phyloP scores from a whole-genome alignment of 2,113 vertebrate genomes.

The Myrmecobius fasciatus region DNA sequence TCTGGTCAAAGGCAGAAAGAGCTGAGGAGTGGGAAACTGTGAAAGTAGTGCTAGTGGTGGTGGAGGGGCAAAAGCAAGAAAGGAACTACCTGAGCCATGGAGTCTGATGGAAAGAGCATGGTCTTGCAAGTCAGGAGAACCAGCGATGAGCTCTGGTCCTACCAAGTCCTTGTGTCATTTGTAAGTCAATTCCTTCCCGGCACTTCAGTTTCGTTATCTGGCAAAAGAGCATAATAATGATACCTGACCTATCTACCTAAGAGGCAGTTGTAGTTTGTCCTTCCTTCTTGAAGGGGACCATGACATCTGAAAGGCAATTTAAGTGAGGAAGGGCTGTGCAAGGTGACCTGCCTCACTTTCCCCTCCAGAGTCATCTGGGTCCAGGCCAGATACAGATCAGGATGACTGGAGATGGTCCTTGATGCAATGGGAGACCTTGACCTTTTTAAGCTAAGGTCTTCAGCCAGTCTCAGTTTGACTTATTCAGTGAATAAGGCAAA shows the following conservation, averaged over 20 bases:
- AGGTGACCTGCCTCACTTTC: too few species aligned
- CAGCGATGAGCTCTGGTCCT: not conserved
- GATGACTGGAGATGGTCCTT: too few species aligned
- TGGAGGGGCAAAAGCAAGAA: not conserved
- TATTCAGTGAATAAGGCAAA: too few species aligned
- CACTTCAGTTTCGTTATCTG: not conserved
- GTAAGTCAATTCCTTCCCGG: not conserved
- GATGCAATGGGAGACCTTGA: too few species aligned
- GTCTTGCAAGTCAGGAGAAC: not conserved
- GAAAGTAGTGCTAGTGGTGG: not conserved
- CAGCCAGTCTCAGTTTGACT: too few species aligned
- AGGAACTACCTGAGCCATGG: not conserved
- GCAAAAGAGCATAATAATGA: not conserved
- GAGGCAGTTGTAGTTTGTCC: not conserved
- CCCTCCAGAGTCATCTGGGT: too few species aligned
- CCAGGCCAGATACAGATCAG: too few species aligned
- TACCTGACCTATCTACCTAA: not conserved
- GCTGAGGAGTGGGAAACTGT: not conserved
- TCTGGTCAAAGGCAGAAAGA: not conserved
- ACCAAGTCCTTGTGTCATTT: not conserved
- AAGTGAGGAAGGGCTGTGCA: too few species aligned
- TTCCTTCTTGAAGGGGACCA: too few species aligned
- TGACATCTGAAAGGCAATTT: too few species aligned
- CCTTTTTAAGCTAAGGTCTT: too few species aligned
- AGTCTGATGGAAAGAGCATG: not conserved